Percentiles rank a stretch among this genome's conserved stretches.
These are phyloP conservation scores for Leptopilina syphax DNA, from an alignment of 2,888 invertebrate species.

Conservation along the genomic window DNA sequence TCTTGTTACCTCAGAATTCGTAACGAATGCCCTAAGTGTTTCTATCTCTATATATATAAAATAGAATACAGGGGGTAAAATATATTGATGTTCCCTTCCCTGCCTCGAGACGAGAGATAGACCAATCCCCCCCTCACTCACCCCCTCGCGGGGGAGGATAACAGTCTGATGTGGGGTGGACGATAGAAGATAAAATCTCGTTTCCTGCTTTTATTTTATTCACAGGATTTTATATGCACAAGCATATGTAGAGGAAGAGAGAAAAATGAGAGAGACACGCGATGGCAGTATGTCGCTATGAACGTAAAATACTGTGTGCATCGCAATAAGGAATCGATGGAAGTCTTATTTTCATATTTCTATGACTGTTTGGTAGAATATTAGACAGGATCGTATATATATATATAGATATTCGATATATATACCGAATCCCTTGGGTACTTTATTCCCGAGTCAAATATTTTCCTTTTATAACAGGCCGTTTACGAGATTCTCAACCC, in stretches of 20 bases:
- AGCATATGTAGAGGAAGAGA: background rate
- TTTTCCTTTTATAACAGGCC: constrained; percentile 1
- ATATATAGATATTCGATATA: no score
- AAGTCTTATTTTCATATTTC: constrained; percentile 34
- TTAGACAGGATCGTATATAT: background rate
- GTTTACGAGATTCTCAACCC: background rate
- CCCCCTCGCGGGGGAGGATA: no score
- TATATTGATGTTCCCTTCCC: constrained; percentile 1
- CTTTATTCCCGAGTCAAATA: constrained; percentile 15
- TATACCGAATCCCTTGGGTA: background rate
- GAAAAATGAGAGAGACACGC: no score
- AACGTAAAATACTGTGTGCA: constrained; percentile 29
- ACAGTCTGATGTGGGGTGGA: no score
- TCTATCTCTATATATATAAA: background rate
- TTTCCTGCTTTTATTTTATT: constrained; percentile 38
- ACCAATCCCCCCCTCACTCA: no score
- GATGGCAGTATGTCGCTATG: constrained; percentile 16
- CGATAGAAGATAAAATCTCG: background rate
- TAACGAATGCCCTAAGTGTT: constrained; percentile 31
- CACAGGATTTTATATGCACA: constrained; percentile 28
- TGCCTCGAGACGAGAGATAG: background rate
- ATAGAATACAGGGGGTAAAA: background rate
- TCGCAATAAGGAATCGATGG: constrained; percentile 12
- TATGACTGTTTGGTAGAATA: constrained; percentile 10
- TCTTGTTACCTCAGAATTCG: constrained; percentile 38